Conservation (phyloP, 1,140 invertebrate species). For the Drosophila pseudoobscura region DNA sequence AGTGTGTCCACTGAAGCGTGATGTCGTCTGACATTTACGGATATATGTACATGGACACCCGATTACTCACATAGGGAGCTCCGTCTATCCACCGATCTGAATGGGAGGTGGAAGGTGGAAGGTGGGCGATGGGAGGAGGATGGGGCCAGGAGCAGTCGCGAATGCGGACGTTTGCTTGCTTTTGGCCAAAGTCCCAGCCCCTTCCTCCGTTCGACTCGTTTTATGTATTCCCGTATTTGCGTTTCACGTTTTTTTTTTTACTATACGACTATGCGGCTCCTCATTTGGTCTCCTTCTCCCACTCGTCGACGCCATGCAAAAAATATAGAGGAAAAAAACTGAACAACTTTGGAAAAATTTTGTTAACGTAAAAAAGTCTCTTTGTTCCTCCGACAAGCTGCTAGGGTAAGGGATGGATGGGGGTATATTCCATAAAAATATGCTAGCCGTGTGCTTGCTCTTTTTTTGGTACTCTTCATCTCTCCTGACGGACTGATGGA, state of each 20-base stretch:
- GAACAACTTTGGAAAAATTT: constrained; percentile 61
- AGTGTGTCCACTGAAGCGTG: constrained; percentile 76
- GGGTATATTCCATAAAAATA: constrained; percentile 50
- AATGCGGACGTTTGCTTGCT: constrained; percentile 47
- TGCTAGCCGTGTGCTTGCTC: constrained; percentile 33
- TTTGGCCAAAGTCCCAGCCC: neutral
- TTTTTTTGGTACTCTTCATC: constrained; percentile 6
- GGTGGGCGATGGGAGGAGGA: no score
- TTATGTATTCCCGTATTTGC: constrained; percentile 65
- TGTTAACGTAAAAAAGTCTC: constrained; percentile 73
- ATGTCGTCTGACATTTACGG: constrained; percentile 82
- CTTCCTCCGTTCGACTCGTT: constrained; percentile 8
- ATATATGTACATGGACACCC: constrained; percentile 57
- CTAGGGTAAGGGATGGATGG: neutral
- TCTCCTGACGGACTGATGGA: neutral
- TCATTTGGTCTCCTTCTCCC: constrained; percentile 11
- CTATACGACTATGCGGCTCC: constrained; percentile 33
- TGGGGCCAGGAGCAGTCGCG: constrained; percentile 27
- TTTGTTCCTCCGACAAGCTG: constrained; percentile 51
- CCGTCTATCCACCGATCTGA: neutral
- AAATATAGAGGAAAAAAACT: constrained; percentile 27
- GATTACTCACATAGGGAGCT: constrained; percentile 42
- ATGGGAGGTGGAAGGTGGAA: neutral
- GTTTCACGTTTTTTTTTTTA: constrained; percentile 34
- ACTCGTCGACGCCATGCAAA: no score